Conservation (phyloP, 2,888 invertebrate species). For the Synanthedon tipuliformis region DNA sequence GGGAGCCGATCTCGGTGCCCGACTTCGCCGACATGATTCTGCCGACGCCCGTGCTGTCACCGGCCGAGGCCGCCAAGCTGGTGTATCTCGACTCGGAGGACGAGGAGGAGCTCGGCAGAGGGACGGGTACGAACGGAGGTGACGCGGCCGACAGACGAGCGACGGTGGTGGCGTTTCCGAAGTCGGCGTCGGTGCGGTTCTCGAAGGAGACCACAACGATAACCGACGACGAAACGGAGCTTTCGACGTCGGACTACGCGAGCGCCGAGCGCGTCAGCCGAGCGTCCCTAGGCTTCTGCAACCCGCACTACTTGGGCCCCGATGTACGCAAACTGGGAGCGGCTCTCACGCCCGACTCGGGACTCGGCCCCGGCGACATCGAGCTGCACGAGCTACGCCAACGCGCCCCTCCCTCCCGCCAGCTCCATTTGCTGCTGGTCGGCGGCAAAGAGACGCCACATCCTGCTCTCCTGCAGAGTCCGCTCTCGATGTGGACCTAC, state of each 20-base stretch:
- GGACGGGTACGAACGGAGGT: slow-evolving; percentile 28
- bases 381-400: slow-evolving; percentile 45
- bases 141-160: slow-evolving; percentile 11
- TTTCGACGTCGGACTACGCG: slow-evolving; percentile 81
- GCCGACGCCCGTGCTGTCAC: slow-evolving; percentile 75
- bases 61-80: slow-evolving; percentile 75
- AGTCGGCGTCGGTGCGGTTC: slow-evolving; percentile 71
- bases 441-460: slow-evolving; percentile 86
- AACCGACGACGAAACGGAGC: slow-evolving; percentile 68
- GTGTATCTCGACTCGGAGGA: slow-evolving; percentile 80
- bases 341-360: slow-evolving; percentile 75
- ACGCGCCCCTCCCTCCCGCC: slow-evolving; percentile 24
- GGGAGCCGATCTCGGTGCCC: slow-evolving; percentile 80
- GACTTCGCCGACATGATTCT: slow-evolving; percentile 76
- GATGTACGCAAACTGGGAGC: slow-evolving; percentile 77
- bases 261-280: slow-evolving; percentile 77
- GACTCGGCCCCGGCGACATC: slow-evolving; percentile 59
- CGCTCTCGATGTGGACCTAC: slow-evolving; percentile 83
- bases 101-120: slow-evolving; percentile 45
- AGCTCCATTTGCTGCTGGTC: slow-evolving; percentile 62
- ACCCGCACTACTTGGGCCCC: slow-evolving; percentile 80
- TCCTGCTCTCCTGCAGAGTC: slow-evolving; percentile 79
- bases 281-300: slow-evolving; percentile 74
- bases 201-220: slow-evolving; percentile 56
- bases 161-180: slow-evolving; percentile 68